phyloP scores from a whole-genome alignment of 2,797 vertebrate species.

The Trichosurus vulpecula region DNA sequence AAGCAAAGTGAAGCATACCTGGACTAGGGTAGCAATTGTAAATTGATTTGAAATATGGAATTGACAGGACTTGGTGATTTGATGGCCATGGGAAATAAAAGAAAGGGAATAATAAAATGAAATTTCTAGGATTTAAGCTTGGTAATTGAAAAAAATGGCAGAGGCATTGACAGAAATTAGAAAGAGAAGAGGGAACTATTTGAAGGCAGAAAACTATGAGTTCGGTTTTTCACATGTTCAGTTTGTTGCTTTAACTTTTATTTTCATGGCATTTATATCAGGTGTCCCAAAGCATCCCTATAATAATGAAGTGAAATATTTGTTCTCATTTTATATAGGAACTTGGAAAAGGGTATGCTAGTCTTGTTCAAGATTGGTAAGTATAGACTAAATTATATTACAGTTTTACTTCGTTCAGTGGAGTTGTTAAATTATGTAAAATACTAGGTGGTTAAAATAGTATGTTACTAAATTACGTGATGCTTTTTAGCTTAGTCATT shows the following conservation, averaged over 20 bases:
- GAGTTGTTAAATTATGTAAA: neutral
- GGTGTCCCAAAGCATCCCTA: neutral
- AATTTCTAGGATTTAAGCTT: neutral
- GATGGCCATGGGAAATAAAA: neutral
- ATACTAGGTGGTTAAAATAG: neutral
- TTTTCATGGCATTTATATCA: neutral
- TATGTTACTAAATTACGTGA: neutral
- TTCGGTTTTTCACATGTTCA: neutral
- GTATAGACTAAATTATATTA: neutral
- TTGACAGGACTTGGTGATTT: neutral
- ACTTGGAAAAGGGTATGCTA: neutral
- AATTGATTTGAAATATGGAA: neutral
- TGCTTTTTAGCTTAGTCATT: neutral
- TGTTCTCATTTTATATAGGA: neutral
- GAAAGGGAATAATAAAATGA: neutral
- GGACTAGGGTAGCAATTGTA: neutral
- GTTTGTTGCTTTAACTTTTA: neutral
- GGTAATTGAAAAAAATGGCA: neutral
- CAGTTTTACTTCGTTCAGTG: neutral
- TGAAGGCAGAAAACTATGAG: neutral
- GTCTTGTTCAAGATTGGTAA: neutral
- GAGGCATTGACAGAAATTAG: neutral
- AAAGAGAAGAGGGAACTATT: neutral
- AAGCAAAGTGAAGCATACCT: neutral
- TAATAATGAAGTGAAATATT: neutral